phyloP scores from a whole-genome alignment of 2,113 vertebrate species.

The Platichthys flesus region DNA sequence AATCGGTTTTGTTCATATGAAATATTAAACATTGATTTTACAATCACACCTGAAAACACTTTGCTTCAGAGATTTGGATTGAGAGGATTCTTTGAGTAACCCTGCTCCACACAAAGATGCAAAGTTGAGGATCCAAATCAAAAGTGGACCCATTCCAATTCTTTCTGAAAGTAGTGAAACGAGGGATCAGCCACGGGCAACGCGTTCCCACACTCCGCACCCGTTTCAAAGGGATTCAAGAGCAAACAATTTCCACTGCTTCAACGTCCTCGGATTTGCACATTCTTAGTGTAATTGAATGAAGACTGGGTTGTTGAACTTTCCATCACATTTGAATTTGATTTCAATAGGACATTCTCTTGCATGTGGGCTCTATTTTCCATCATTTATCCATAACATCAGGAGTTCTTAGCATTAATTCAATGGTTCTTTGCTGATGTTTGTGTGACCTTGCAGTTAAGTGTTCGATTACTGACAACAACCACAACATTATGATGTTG shows the following conservation, averaged over 20 bases:
- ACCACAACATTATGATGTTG: conserved; percentile 31
- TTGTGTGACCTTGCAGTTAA: conserved; percentile 59
- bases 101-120: background rate
- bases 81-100: background rate
- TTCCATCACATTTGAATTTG: conserved; percentile 63
- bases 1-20: background rate
- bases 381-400: conserved; percentile 52
- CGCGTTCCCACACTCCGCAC: conserved; percentile 34
- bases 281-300: conserved; percentile 58
- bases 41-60: background rate
- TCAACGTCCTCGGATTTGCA: conserved; percentile 66
- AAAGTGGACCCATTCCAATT: conserved; percentile 31
- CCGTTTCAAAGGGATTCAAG: conserved; percentile 51
- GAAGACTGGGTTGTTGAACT: conserved; percentile 50
- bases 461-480: conserved; percentile 46
- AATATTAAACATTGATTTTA: background rate
- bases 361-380: conserved; percentile 35
- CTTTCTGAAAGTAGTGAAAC: conserved; percentile 49
- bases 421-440: conserved; percentile 47
- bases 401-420: conserved; percentile 52
- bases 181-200: conserved; percentile 38
- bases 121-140: conserved; percentile 45
- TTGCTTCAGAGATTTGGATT: background rate
- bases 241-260: conserved; percentile 66
- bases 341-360: conserved; percentile 56